Percentiles rank a stretch among this genome's conserved stretches.
Evolutionary conservation across 92 coral and sea anemone species (phyloP).

Genomic region (Palythoa grandiflora): DNA sequence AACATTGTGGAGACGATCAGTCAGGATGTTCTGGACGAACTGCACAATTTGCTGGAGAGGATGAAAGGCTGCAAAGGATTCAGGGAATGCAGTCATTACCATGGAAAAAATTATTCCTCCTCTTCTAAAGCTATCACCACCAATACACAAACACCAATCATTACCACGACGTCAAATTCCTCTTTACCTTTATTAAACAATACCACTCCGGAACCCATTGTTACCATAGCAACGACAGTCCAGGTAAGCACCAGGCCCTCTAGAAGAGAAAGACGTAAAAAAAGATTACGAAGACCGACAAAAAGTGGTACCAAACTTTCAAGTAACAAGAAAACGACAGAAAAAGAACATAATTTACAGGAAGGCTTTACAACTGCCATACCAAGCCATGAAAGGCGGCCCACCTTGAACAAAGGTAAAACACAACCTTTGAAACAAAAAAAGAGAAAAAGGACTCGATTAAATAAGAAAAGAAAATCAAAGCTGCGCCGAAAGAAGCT

Average conservation of each 20-base stretch:
- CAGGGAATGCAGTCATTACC: constrained; percentile 76
- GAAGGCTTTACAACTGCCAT: not conserved
- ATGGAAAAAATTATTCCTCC: constrained; percentile 66
- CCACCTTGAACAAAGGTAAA: not conserved
- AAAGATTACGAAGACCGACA: not conserved
- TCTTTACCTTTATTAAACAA: not conserved
- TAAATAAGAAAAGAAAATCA: constrained; percentile 20
- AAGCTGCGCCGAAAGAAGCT: constrained; percentile 33
- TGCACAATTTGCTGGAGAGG: constrained; percentile 71
- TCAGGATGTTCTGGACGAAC: constrained; percentile 71
- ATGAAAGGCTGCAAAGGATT: constrained; percentile 80
- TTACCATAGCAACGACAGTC: not conserved
- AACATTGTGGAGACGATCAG: constrained; percentile 75
- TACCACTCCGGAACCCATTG: constrained; percentile 2
- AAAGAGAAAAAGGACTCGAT: constrained; percentile 26
- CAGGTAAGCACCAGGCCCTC: not conserved
- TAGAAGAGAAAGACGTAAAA: not conserved
- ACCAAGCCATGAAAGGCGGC: not conserved
- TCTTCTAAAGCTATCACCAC: not conserved
- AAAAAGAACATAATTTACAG: not conserved
- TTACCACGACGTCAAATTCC: constrained; percentile 1
- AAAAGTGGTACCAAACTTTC: not conserved
- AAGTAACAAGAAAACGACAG: constrained; percentile 22
- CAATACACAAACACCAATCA: not conserved
- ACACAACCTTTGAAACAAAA: not conserved